Evolutionary conservation across 2,797 vertebrate species (phyloP).

Genomic region (Odontamblyopus rebecca): DNA sequence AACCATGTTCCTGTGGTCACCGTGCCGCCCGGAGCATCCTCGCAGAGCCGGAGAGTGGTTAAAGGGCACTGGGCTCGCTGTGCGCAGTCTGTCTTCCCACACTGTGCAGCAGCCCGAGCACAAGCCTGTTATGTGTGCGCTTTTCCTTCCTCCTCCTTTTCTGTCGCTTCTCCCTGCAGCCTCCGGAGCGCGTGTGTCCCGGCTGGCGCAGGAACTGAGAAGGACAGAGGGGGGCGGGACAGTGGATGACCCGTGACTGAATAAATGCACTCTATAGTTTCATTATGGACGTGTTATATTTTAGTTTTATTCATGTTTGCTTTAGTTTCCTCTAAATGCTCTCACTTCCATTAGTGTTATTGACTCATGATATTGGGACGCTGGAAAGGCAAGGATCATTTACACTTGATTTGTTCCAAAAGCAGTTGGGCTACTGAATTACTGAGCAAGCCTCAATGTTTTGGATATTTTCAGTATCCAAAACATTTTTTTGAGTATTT

Average conservation of each 20-base stretch:
- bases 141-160: background rate
- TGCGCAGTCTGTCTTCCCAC: slow-evolving; percentile 31
- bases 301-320: slow-evolving; percentile 1
- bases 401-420: background rate
- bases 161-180: slow-evolving; percentile 22
- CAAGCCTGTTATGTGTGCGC: slow-evolving; percentile 5
- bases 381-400: background rate
- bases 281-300: background rate
- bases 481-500: background rate
- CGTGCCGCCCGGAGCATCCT: slow-evolving; percentile 27
- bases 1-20: slow-evolving; percentile 15
- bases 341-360: too few species aligned
- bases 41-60: slow-evolving; percentile 26
- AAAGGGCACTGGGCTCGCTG: slow-evolving; percentile 23
- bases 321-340: background rate
- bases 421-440: background rate
- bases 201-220: slow-evolving; percentile 35
- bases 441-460: background rate
- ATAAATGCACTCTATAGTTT: slow-evolving; percentile 24
- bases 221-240: slow-evolving; percentile 41
- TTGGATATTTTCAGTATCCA: background rate
- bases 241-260: slow-evolving; percentile 43
- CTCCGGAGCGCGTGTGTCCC: slow-evolving; percentile 32
- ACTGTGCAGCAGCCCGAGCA: slow-evolving; percentile 21
- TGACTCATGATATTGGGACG: background rate